Evolutionary conservation across 2,113 vertebrate genomes (phyloP).

Genomic region (Natator depressus): DNA sequence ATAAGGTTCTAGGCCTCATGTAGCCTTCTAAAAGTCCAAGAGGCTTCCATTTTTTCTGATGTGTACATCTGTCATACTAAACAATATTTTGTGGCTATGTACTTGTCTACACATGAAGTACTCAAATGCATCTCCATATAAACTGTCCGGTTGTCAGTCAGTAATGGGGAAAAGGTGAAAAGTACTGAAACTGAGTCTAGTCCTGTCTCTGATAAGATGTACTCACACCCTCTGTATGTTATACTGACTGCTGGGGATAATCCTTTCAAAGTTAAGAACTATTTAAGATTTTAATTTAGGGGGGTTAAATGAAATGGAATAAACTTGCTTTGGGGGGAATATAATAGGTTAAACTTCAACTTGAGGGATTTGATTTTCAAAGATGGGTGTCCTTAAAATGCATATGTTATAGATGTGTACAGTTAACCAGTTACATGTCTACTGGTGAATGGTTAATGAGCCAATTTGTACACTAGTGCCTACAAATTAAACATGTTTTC

Average conservation of each 20-base stretch:
- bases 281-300: not conserved
- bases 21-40: not conserved
- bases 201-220: not conserved
- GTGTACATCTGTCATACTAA: accelerated
- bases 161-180: accelerated
- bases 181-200: accelerated
- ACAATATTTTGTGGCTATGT: not conserved
- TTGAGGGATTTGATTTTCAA: not conserved
- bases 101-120: not conserved
- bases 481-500: not conserved
- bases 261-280: not conserved
- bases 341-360: not conserved
- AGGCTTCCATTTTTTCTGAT: not conserved
- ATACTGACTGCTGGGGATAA: not conserved
- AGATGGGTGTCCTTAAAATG: accelerated
- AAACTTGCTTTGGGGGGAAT: not conserved
- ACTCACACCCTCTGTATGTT: not conserved
- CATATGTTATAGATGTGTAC: not conserved
- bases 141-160: accelerated
- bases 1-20: not conserved
- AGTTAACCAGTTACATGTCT: not conserved
- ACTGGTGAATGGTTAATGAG: not conserved
- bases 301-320: accelerated
- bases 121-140: not conserved
- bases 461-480: not conserved